These are phyloP conservation scores for Scolopax rusticola DNA, from an alignment of 2,797 vertebrate genomes.

Conservation along the genomic window DNA sequence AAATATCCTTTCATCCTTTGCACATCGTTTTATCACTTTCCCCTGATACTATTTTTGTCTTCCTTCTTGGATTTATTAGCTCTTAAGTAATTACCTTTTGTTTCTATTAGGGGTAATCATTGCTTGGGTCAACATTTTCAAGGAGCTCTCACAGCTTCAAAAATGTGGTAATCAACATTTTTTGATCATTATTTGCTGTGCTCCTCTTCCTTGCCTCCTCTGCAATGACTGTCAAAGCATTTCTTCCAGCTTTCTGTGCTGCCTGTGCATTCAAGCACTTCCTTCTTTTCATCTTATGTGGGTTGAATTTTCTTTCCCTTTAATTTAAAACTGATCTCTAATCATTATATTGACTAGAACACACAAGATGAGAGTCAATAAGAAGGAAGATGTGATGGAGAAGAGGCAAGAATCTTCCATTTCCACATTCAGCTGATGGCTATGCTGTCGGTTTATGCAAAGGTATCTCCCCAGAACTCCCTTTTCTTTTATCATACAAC, in stretches of 20 bases:
- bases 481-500: not conserved
- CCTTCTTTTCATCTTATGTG: not conserved
- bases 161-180: constrained; percentile 40
- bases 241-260: not conserved
- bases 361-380: not conserved
- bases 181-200: constrained; percentile 13
- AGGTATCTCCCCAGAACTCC: not conserved
- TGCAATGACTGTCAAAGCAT: constrained; percentile 5
- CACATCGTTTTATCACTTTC: constrained; percentile 46
- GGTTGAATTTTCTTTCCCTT: constrained; percentile 7
- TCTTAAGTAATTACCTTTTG: constrained; percentile 47
- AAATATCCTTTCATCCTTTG: constrained; percentile 60
- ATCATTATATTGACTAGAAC: not conserved
- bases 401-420: not conserved
- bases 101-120: constrained; percentile 40
- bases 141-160: constrained; percentile 19
- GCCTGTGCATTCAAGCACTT: not conserved
- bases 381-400: not conserved
- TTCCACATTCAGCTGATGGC: not conserved
- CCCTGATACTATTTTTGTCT: constrained; percentile 34
- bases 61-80: constrained; percentile 52
- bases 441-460: not conserved
- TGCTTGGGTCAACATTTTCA: constrained; percentile 53
- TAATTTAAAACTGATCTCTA: constrained; percentile 40
- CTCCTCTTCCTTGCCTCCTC: not conserved